These are phyloP conservation scores for Acromyrmex heyeri DNA, from an alignment of 1,140 invertebrate genomes.

Conservation along the genomic window DNA sequence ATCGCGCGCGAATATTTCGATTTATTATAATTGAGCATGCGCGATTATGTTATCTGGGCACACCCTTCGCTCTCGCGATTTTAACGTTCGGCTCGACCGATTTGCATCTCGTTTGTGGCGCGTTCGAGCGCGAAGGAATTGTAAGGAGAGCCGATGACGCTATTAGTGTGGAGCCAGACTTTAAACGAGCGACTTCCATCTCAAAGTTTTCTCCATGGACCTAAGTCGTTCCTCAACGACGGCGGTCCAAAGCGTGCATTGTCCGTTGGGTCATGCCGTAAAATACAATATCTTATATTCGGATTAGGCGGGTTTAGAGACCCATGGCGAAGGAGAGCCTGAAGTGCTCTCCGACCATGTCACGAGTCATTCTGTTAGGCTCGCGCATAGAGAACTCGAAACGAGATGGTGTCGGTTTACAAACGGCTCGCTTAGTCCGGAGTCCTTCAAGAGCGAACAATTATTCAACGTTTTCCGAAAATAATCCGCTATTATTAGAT, in stretches of 20 bases:
- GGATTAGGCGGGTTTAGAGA: slow-evolving; percentile 70
- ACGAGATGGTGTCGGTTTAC: slow-evolving; percentile 63
- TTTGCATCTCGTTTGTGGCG: slow-evolving; percentile 41
- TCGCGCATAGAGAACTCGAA: slow-evolving; percentile 21
- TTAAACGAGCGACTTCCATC: not conserved
- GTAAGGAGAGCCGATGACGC: slow-evolving; percentile 36
- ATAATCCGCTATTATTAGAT: slow-evolving; percentile 14
- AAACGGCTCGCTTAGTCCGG: not conserved
- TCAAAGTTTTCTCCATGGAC: not conserved
- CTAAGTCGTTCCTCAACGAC: slow-evolving; percentile 31
- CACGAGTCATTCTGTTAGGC: slow-evolving; percentile 52
- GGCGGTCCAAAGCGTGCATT: slow-evolving; percentile 51
- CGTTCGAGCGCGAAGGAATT: slow-evolving; percentile 51
- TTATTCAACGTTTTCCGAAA: slow-evolving; percentile 36
- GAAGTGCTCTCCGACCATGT: not conserved
- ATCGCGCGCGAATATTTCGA: slow-evolving; percentile 2
- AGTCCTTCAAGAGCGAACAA: slow-evolving; percentile 2
- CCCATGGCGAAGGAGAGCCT: slow-evolving; percentile 56
- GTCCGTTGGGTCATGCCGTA: slow-evolving; percentile 70
- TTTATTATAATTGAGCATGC: slow-evolving; percentile 37
- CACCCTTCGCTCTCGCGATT: slow-evolving; percentile 5
- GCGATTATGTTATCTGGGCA: slow-evolving; percentile 36
- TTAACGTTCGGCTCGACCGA: slow-evolving; percentile 31
- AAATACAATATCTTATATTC: slow-evolving; percentile 72
- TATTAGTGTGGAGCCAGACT: slow-evolving; percentile 22